Base-by-base conservation (phyloP, 2,113 vertebrate species). In the Poeciliopsis prolifica region DNA sequence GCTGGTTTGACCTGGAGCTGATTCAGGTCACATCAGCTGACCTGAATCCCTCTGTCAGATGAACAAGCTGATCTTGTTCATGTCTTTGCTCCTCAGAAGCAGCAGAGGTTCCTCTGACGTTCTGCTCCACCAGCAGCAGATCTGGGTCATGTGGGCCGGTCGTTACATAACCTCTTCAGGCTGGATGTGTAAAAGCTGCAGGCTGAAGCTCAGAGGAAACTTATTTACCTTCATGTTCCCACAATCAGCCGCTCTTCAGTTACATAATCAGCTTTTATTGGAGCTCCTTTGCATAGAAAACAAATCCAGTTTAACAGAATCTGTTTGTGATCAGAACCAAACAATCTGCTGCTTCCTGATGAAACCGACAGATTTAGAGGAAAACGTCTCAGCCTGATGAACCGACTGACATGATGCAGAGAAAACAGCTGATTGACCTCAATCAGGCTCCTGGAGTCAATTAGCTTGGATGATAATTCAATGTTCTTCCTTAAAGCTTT, bases 111-210 rank as follows among this genome's bases (percentile, higher is more conserved):
- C 37, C 69, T 71, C 42, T 58, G 22, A 54, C 31, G 14, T 0
- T 68, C 6, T 31, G 64, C 62, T 11, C 7, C 63, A 72, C 6
- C 60, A 75, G 29, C 77, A 65, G 19, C 11, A 37, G 8, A 69
- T 33, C 10, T 4, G 73, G 82, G 87, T 83, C 74, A 80, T 79
- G 87, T 86, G 87, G 84, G 87, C 74, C 77, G 84, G 51, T 13
- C 13, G 65, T 89, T 91, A 89, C 74, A 58, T 89, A 87, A 91
- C 22, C 75, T 68, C 73, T n/a, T 54, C 48, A 54, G 48, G 48
- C 48, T 74, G n/a, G 0, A 37, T 69, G 70, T 7, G 48, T 31
- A n/a, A 22, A 77, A 22, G 33, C 35, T 35, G 22, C 70, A 68
- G 13, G 66, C 76, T 19, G n/a, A 71, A 1, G 14, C 6, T 31